These are phyloP conservation scores for Hipposideros armiger DNA, from an alignment of 2,113 vertebrate genomes.

Conservation along the genomic window DNA sequence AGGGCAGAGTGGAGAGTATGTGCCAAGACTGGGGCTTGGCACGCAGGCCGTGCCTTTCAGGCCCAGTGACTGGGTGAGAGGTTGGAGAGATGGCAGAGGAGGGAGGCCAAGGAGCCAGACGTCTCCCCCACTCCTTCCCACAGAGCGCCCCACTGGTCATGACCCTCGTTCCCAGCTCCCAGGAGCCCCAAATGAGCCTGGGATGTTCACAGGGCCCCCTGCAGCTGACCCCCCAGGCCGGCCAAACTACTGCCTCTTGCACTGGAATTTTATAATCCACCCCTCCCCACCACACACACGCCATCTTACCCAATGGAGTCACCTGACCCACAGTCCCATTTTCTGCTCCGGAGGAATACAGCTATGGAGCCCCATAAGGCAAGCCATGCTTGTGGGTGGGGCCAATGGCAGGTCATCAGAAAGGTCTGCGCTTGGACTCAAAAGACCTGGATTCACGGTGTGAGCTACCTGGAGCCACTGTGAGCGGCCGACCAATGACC, in stretches of 20 bases:
- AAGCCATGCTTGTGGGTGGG: not conserved
- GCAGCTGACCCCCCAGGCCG: too few relatives aligned
- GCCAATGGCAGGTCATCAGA: not conserved
- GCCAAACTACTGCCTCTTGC: not conserved
- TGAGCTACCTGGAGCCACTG: too few relatives aligned
- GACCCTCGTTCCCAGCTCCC: not conserved
- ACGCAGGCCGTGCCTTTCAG: not conserved
- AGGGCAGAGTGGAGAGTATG: conserved; percentile 33
- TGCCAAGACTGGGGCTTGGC: conserved; percentile 63
- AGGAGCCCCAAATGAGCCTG: not conserved
- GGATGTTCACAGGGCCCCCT: not conserved
- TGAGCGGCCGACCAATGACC: too few relatives aligned
- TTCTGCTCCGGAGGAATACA: not conserved
- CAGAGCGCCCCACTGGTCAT: not conserved
- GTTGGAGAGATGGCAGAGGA: not conserved
- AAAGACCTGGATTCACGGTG: not conserved
- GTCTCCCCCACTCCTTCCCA: accelerated
- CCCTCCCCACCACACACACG: not conserved
- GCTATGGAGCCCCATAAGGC: too few relatives aligned
- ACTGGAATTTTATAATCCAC: not conserved
- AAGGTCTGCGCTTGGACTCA: not conserved
- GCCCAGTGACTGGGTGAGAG: not conserved
- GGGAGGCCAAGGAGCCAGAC: not conserved
- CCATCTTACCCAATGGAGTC: not conserved
- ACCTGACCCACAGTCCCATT: too few relatives aligned